Evolutionary conservation across 2,797 vertebrate species (phyloP).

Genomic region (Bradypodion pumilum): DNA sequence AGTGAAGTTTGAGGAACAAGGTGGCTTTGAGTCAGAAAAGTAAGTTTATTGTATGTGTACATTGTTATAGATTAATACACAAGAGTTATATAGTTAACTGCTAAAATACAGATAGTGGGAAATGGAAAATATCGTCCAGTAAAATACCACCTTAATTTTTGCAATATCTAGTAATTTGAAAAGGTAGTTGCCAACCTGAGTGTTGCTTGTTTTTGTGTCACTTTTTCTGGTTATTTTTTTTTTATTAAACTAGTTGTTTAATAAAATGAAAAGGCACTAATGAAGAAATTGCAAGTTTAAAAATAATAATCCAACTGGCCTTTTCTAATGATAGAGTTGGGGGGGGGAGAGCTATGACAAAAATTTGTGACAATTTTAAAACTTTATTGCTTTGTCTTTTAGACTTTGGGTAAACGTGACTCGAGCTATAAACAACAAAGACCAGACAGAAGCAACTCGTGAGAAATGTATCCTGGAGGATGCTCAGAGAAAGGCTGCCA

Average conservation of each 20-base stretch:
- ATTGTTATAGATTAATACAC: neutral
- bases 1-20: constrained; percentile 92
- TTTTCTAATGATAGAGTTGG: neutral
- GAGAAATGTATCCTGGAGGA: constrained; percentile 96
- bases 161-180: neutral
- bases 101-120: neutral
- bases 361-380: neutral
- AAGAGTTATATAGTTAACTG: neutral
- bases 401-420: constrained; percentile 99
- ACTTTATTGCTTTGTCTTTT: constrained; percentile 41
- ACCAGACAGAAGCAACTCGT: constrained; percentile 96
- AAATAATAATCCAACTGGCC: neutral
- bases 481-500: constrained; percentile 89
- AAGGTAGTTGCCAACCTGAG: neutral
- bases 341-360: neutral
- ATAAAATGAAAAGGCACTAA: neutral
- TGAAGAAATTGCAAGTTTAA: neutral
- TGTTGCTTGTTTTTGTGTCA: neutral
- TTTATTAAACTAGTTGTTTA: neutral
- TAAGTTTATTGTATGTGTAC: constrained; percentile 67
- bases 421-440: constrained; percentile 94
- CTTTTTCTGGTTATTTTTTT: neutral
- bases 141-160: neutral
- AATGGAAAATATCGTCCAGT: neutral
- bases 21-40: constrained; percentile 92